Conservation (phyloP, 2,888 invertebrate species). For the Xestia c-nigrum region DNA sequence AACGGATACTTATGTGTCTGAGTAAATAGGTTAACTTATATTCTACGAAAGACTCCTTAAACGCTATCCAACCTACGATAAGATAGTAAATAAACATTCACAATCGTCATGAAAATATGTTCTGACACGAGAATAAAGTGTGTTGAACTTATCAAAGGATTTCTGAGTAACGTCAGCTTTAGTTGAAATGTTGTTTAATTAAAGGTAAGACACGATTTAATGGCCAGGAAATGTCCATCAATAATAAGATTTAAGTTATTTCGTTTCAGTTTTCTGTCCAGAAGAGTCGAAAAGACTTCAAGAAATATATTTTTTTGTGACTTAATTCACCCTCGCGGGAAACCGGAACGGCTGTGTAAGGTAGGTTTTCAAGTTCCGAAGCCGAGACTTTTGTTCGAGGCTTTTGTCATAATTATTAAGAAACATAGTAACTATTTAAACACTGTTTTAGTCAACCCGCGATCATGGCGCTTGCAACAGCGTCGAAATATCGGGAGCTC, state of each 20-base stretch:
- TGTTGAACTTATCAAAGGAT: slow-evolving; percentile 46
- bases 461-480: too few species aligned
- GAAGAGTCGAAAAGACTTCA: background rate
- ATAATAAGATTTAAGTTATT: slow-evolving; percentile 5
- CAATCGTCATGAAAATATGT: slow-evolving; percentile 8
- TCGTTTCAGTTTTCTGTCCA: background rate
- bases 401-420: background rate
- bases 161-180: slow-evolving; percentile 8
- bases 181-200: slow-evolving; percentile 20
- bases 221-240: slow-evolving; percentile 3
- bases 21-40: slow-evolving; percentile 26
- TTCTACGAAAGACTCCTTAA: background rate
- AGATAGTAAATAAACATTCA: slow-evolving; percentile 1
- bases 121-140: slow-evolving; percentile 29
- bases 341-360: too few species aligned
- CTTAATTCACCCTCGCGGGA: background rate
- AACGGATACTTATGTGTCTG: slow-evolving; percentile 9
- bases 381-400: too few species aligned
- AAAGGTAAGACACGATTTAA: slow-evolving; percentile 29
- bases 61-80: background rate
- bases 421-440: too few species aligned
- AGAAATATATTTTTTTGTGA: background rate
- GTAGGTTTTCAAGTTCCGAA: too few species aligned
- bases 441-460: too few species aligned
- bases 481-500: too few species aligned